Evolutionary conservation across 2,888 invertebrate species (phyloP).

Genomic region (Eueremaeus valkanovi): DNA sequence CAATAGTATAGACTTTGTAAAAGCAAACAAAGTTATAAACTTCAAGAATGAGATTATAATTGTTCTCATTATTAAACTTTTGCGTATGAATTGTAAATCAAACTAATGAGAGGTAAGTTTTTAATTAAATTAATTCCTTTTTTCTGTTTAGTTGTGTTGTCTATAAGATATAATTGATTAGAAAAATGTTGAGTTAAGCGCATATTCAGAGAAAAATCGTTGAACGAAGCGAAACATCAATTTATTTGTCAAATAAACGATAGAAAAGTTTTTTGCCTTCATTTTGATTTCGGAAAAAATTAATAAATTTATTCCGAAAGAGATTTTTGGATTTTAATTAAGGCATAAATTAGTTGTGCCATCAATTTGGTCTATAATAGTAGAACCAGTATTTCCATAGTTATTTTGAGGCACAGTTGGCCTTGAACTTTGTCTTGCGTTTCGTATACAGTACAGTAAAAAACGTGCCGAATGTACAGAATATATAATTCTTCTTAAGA

Average conservation of each 20-base stretch:
- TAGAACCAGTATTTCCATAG: too few relatives aligned
- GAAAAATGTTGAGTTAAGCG: too few relatives aligned
- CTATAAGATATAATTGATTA: too few relatives aligned
- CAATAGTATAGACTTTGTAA: neutral
- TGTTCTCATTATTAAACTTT: neutral
- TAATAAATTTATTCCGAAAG: neutral
- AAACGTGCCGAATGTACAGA: slow-evolving; percentile 15
- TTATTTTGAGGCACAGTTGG: neutral
- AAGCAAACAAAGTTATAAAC: too few relatives aligned
- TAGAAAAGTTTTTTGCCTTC: neutral
- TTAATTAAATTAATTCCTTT: neutral
- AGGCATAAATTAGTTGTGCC: slow-evolving; percentile 11
- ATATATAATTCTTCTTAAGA: slow-evolving; percentile 14
- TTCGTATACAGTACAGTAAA: too few relatives aligned
- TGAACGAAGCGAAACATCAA: neutral
- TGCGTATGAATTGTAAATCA: neutral
- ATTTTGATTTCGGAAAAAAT: neutral
- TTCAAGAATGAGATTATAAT: neutral
- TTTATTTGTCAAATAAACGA: neutral
- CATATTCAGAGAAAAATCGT: too few relatives aligned
- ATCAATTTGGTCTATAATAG: too few relatives aligned
- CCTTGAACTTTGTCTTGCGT: slow-evolving; percentile 7
- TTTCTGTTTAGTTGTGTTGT: neutral
- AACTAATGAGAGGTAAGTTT: neutral
- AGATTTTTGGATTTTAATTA: neutral